A percentile compares a stretch with the other conserved stretches of the same genome.
Conservation (phyloP, 1,140 invertebrate species). For the Drosophila albomicans region DNA sequence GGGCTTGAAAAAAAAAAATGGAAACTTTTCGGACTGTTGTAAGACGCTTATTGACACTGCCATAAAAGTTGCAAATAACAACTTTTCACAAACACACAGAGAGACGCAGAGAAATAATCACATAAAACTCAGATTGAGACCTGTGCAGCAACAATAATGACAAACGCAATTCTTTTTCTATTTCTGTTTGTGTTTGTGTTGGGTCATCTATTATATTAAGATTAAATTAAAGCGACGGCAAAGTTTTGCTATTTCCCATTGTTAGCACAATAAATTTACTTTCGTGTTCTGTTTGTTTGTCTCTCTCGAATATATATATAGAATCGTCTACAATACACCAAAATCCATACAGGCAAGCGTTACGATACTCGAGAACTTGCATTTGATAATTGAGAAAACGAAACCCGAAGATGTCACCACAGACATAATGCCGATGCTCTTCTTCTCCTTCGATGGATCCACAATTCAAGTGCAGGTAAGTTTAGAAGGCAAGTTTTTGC, state of each 20-base stretch:
- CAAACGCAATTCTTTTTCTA: conserved; percentile 31
- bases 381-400: conserved; percentile 95
- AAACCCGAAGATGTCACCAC: conserved; percentile 91
- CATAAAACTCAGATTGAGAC: background rate
- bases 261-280: background rate
- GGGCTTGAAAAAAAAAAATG: conserved; percentile 26
- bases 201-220: conserved; percentile 20
- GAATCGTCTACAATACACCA: conserved; percentile 91
- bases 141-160: conserved; percentile 24
- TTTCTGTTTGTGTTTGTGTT: background rate
- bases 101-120: too few relatives aligned
- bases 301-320: conserved; percentile 59
- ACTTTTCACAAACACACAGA: conserved; percentile 38
- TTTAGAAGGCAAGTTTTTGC: background rate
- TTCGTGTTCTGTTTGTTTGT: background rate
- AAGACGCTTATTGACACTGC: conserved; percentile 75
- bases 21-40: conserved; percentile 72
- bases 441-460: conserved; percentile 94
- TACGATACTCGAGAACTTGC: conserved; percentile 95
- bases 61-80: conserved; percentile 59
- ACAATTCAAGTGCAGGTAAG: conserved; percentile 96
- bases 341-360: conserved; percentile 96
- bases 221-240: conserved; percentile 29
- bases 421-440: conserved; percentile 95
- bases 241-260: conserved; percentile 32